phyloP scores from a whole-genome alignment of 2,888 invertebrate genomes.

The Caradrina kadenii region DNA sequence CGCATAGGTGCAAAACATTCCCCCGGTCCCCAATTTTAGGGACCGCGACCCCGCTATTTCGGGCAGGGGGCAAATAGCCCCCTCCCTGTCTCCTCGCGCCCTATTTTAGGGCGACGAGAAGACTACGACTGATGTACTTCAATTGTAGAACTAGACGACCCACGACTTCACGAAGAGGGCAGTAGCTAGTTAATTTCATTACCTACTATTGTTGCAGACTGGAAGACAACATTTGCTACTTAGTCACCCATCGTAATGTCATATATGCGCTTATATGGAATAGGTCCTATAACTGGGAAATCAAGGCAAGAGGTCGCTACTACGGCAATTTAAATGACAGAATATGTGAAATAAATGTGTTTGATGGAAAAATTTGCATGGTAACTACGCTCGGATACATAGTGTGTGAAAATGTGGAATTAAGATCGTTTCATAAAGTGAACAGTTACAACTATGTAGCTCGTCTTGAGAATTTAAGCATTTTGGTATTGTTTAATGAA shows the following conservation, averaged over 20 bases:
- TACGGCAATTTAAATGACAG: constrained; percentile 59
- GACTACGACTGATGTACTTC: no score
- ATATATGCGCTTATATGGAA: constrained; percentile 50
- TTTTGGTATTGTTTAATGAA: constrained; percentile 62
- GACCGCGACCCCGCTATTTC: no score
- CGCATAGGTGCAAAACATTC: no score
- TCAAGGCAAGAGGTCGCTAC: constrained; percentile 56
- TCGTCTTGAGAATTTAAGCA: background rate
- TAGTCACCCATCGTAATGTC: constrained; percentile 46
- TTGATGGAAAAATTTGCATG: constrained; percentile 63
- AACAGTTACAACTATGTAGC: background rate
- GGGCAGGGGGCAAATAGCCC: no score
- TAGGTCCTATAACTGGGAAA: constrained; percentile 49
- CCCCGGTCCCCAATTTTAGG: no score
- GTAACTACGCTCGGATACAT: constrained; percentile 67
- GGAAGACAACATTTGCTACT: constrained; percentile 65
- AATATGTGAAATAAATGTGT: constrained; percentile 57
- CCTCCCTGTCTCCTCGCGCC: no score
- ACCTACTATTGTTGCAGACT: constrained; percentile 61
- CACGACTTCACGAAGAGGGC: no score
- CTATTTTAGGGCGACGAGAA: no score
- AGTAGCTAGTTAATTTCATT: background rate
- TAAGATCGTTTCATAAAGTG: constrained; percentile 26
- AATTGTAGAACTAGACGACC: no score
- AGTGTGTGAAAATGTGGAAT: constrained; percentile 23